Conservation (phyloP, 2,888 invertebrate genomes). For the Noctua comes region DNA sequence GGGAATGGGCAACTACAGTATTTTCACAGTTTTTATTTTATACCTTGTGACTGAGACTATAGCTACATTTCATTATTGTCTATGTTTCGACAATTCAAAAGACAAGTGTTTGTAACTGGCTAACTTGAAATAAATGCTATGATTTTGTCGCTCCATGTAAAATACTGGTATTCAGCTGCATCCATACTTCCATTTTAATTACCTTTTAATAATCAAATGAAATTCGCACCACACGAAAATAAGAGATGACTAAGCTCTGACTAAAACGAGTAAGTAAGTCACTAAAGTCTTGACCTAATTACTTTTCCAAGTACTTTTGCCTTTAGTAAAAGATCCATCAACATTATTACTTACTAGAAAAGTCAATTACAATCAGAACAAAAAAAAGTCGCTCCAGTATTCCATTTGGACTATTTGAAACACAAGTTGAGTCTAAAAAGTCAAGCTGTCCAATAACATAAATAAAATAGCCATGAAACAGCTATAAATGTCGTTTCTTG, state of each 20-base stretch:
- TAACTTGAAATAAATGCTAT: no score
- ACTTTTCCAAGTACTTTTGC: not conserved
- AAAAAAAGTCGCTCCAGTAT: constrained; percentile 14
- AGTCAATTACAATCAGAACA: constrained; percentile 24
- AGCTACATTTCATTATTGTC: no score
- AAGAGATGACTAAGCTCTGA: not conserved
- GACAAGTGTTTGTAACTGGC: no score
- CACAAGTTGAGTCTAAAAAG: constrained; percentile 44
- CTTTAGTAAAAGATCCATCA: constrained; percentile 27
- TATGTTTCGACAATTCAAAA: no score
- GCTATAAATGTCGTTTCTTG: constrained; percentile 67
- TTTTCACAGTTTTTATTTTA: no score
- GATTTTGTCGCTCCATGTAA: not conserved
- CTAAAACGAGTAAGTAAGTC: not conserved
- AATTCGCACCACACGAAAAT: not conserved
- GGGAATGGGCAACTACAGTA: no score
- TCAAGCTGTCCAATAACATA: constrained; percentile 47
- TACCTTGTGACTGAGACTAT: no score
- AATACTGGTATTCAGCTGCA: not conserved
- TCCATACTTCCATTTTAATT: not conserved
- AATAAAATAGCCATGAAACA: constrained; percentile 57
- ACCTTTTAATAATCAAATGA: not conserved
- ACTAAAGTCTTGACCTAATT: constrained; percentile 9
- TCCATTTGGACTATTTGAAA: constrained; percentile 16
- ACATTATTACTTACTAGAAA: not conserved